phyloP scores from a whole-genome alignment of 2,888 invertebrate genomes.

The Neoaliturus tenellus region DNA sequence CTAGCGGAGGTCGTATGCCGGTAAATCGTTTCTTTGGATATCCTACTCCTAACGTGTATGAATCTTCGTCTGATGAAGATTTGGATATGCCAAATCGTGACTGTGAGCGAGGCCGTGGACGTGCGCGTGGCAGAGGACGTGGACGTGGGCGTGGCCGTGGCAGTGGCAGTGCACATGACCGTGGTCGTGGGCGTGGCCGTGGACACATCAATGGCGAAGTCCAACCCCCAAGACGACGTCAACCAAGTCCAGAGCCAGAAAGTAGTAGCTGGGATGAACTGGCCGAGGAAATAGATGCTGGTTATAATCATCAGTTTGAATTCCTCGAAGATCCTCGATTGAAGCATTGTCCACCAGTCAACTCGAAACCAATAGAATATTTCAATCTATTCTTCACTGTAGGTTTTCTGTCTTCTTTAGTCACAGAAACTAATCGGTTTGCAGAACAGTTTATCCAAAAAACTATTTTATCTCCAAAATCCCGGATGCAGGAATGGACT shows the following conservation, averaged over 20 bases:
- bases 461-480: too few species aligned
- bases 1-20: too few species aligned
- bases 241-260: background rate
- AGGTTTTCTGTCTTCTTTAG: constrained; percentile 39
- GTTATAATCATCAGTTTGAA: constrained; percentile 33
- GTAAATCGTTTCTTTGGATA: too few species aligned
- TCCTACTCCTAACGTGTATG: too few species aligned
- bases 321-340: constrained; percentile 29
- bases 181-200: background rate
- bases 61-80: too few species aligned
- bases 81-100: too few species aligned
- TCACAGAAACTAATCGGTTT: constrained; percentile 41
- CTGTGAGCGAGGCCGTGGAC: too few species aligned
- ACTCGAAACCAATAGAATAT: constrained; percentile 45
- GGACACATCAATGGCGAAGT: too few species aligned
- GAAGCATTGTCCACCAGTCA: constrained; percentile 32
- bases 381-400: constrained; percentile 53
- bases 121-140: background rate
- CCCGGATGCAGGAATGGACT: too few species aligned
- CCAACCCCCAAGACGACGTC: constrained; percentile 4
- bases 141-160: background rate
- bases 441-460: constrained; percentile 41
- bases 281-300: constrained; percentile 36
- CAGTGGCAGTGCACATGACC: too few species aligned
- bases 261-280: constrained; percentile 37